Evolutionary conservation across 2,113 vertebrate genomes (phyloP).

Genomic region (Anguilla rostrata): DNA sequence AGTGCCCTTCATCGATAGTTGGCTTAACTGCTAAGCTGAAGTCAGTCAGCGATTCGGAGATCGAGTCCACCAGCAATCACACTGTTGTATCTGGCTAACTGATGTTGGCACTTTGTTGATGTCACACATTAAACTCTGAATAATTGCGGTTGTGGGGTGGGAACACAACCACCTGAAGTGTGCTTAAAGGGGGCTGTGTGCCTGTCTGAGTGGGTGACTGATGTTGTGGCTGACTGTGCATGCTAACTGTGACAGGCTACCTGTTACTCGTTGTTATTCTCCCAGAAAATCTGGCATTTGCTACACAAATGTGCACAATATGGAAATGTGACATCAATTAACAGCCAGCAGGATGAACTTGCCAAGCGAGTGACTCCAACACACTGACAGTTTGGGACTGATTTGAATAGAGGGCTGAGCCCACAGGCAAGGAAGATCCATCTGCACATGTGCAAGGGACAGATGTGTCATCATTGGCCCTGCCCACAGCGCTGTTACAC

Average conservation of each 20-base stretch:
- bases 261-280: slow-evolving; percentile 12
- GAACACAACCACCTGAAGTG: background rate
- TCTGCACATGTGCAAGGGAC: background rate
- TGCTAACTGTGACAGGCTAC: background rate
- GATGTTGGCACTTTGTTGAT: background rate
- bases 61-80: background rate
- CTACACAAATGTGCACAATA: slow-evolving; percentile 40
- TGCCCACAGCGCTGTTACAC: background rate
- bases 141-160: background rate
- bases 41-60: background rate
- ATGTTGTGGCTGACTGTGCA: background rate
- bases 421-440: background rate
- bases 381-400: slow-evolving; percentile 22
- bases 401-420: slow-evolving; percentile 23
- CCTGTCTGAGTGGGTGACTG: background rate
- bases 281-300: slow-evolving; percentile 29
- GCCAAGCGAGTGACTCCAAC: slow-evolving; percentile 29
- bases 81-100: background rate
- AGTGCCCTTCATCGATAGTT: background rate
- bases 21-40: background rate
- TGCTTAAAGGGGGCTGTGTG: background rate
- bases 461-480: background rate
- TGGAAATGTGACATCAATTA: slow-evolving; percentile 48
- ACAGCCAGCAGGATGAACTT: background rate
- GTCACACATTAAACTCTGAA: background rate